Evolutionary conservation across 1,140 invertebrate species (phyloP).

Genomic region (Galendromus occidentalis): DNA sequence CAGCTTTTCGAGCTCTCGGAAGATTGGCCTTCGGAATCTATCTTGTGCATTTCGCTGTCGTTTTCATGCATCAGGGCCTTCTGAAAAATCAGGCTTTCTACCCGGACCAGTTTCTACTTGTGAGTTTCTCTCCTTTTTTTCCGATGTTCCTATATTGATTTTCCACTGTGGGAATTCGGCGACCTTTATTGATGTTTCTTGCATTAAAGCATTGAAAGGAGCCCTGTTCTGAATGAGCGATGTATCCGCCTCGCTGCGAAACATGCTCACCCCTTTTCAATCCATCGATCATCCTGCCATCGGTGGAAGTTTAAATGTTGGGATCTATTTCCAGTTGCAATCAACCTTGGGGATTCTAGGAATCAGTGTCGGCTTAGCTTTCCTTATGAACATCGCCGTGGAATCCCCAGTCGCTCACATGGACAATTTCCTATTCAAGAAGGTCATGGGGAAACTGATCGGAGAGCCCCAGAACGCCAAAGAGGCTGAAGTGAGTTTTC

Average conservation of each 20-base stretch:
- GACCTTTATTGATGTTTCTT: no score
- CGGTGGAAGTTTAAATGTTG: no score
- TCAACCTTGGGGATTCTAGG: neutral
- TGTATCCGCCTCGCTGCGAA: no score
- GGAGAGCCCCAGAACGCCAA: neutral
- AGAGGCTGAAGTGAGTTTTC: neutral
- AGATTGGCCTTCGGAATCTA: neutral
- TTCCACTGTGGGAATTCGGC: no score
- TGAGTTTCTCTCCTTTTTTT: neutral
- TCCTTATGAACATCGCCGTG: neutral
- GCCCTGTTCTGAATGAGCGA: no score
- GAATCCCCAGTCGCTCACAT: neutral
- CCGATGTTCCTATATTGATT: no score
- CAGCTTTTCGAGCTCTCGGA: neutral
- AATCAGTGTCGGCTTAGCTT: neutral
- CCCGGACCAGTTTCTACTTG: neutral
- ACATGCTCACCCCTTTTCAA: no score
- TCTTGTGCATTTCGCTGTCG: neutral
- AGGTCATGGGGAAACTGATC: neutral
- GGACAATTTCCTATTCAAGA: conserved; percentile 4
- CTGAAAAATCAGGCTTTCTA: neutral
- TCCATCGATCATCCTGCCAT: no score
- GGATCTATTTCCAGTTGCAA: neutral
- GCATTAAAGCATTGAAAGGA: no score
- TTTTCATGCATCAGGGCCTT: neutral